Conservation (phyloP, 2,797 vertebrate species). For the Sparus aurata region DNA sequence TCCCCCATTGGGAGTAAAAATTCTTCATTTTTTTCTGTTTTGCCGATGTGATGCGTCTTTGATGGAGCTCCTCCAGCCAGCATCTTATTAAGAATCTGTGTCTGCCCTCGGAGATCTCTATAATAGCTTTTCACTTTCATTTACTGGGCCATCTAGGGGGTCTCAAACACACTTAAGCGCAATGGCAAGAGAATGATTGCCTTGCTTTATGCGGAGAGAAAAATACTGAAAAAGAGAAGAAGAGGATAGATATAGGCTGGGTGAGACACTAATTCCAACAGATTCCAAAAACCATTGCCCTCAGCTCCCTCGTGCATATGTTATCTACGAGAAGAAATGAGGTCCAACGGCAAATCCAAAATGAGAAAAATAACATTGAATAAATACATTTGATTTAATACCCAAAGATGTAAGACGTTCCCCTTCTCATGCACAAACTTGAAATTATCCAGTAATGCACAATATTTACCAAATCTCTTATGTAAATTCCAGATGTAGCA, state of each 20-base stretch:
- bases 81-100: constrained; percentile 55
- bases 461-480: constrained; percentile 38
- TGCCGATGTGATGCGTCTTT: constrained; percentile 6
- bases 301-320: constrained; percentile 2
- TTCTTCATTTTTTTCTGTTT: constrained; percentile 27
- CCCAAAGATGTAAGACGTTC: neutral
- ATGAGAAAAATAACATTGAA: constrained; percentile 11
- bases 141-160: constrained; percentile 48
- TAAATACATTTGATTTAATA: constrained; percentile 7
- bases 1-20: neutral
- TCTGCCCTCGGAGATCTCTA: constrained; percentile 49
- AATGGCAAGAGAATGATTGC: constrained; percentile 52
- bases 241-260: constrained; percentile 13
- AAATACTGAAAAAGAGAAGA: constrained; percentile 28
- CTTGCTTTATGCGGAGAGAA: constrained; percentile 30
- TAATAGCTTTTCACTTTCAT: constrained; percentile 65
- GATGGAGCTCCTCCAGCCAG: constrained; percentile 16
- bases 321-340: constrained; percentile 14
- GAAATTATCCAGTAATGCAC: constrained; percentile 16
- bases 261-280: constrained; percentile 27
- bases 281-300: constrained; percentile 1
- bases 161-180: constrained; percentile 55
- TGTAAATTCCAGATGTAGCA: constrained; percentile 38
- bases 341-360: constrained; percentile 15
- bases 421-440: constrained; percentile 4